Evolutionary conservation across 1,140 invertebrate species (phyloP).

Genomic region (Luehdorfia chinensis): DNA sequence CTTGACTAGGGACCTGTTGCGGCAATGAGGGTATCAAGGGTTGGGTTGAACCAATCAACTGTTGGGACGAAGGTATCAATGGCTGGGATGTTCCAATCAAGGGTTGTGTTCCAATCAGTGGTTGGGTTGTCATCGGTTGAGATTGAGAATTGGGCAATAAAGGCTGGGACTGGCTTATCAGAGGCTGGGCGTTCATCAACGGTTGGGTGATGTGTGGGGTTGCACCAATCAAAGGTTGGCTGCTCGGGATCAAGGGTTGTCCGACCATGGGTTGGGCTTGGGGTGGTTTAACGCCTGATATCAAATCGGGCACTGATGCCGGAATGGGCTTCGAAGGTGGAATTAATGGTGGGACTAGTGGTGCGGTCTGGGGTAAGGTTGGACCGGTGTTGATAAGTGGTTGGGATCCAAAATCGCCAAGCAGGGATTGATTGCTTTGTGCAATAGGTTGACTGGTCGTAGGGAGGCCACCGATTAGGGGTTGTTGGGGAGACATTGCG

Average conservation of each 20-base stretch:
- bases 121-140: slow-evolving; percentile 15
- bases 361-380: slow-evolving; percentile 17
- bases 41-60: slow-evolving; percentile 9
- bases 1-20: slow-evolving; percentile 14
- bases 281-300: slow-evolving; percentile 58
- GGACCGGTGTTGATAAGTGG: slow-evolving; percentile 20
- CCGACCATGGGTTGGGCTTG: slow-evolving; percentile 29
- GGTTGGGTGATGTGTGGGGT: slow-evolving; percentile 22
- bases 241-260: slow-evolving; percentile 16
- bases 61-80: slow-evolving; percentile 14
- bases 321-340: slow-evolving; percentile 40
- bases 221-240: slow-evolving; percentile 21
- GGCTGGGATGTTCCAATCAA: slow-evolving; percentile 19
- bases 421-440: slow-evolving; percentile 18
- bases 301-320: slow-evolving; percentile 54
- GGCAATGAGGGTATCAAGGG: slow-evolving; percentile 26
- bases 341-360: slow-evolving; percentile 29
- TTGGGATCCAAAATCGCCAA: slow-evolving; percentile 22
- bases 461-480: slow-evolving; percentile 24
- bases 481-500: slow-evolving; percentile 30
- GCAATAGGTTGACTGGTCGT: slow-evolving; percentile 21
- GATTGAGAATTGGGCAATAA: slow-evolving; percentile 1
- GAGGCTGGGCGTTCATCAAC: slow-evolving; percentile 19
- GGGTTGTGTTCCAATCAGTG: slow-evolving; percentile 16
- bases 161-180: slow-evolving; percentile 27